These are phyloP conservation scores for Chanos chanos DNA, from an alignment of 2,797 vertebrate genomes.

Conservation along the genomic window DNA sequence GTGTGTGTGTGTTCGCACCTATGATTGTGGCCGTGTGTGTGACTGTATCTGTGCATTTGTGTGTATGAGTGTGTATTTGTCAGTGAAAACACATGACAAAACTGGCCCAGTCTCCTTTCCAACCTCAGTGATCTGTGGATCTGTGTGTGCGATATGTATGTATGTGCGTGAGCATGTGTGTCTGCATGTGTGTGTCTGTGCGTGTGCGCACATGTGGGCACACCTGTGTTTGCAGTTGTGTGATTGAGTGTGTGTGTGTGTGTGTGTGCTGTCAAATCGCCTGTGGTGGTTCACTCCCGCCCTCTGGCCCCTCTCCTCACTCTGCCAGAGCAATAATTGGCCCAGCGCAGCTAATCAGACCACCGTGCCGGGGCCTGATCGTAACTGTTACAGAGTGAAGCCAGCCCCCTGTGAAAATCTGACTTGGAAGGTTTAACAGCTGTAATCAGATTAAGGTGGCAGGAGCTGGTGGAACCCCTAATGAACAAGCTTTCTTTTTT, in stretches of 20 bases:
- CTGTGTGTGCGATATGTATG: too few species aligned
- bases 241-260: neutral
- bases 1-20: too few species aligned
- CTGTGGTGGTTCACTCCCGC: neutral
- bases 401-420: constrained; percentile 74
- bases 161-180: neutral
- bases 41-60: too few species aligned
- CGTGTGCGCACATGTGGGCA: too few species aligned
- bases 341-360: constrained; percentile 66
- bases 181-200: neutral
- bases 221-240: too few species aligned
- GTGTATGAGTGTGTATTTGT: too few species aligned
- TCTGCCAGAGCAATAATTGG: constrained; percentile 63
- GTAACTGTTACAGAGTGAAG: constrained; percentile 83
- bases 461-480: constrained; percentile 77
- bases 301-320: constrained; percentile 22
- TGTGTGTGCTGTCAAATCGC: neutral
- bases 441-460: constrained; percentile 81
- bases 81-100: too few species aligned
- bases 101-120: too few species aligned
- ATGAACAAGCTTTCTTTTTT: constrained; percentile 51
- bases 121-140: too few species aligned
- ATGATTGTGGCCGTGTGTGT: too few species aligned
- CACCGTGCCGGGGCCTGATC: constrained; percentile 56
- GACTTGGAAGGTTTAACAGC: constrained; percentile 70